Evolutionary conservation across 2,888 invertebrate species (phyloP), one percentile per base, ranked within the genome.

Genomic region (Xylota sylvarum): DNA sequence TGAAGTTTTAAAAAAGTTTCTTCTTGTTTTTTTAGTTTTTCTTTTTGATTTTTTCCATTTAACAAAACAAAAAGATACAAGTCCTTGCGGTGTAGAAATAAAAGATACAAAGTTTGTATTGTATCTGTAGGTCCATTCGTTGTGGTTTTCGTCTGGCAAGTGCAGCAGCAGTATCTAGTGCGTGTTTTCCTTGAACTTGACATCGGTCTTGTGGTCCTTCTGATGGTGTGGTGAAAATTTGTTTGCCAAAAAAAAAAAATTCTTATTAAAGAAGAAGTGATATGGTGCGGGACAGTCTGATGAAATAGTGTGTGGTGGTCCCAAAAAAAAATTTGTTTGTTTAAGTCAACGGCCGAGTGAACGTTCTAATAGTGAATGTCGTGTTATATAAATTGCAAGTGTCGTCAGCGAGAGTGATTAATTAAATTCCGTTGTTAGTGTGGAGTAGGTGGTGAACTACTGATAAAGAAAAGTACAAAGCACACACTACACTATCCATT

Each of bases 141-240:
- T 6, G 58, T 7, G 35, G 19, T 35, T 64, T 23, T 23, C 14
- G 46, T 32, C 46, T 46, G 65, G 50, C 48, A 37, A 65, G 40
- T 52, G 52, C 69, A 69, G 58, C 37, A 37, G 60, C 37, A 30
- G 73, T 73, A 32, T 37, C 12, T 4, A 37, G 10, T 37, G 10
- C 37, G 74, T 52, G 52, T 40, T 64, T 55, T 70, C 70, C 69
- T 79, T 79, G 79, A 79, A 79, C 79, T 79, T 79, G 64, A 79
- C 79, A 62, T 70, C 69, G 50, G 50, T 5, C 27, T 17, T 27
- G 19, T n/a, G 23, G n/a, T 10, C 2, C 48, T 37, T 30, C 37
- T n/a, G 19, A 10, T 23, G 17, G 55, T 46, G 50, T 58, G 23
- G 30, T 14, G 27, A 17, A 23, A 48, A 37, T 7, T 37, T 55